Evolutionary conservation across 2,888 invertebrate genomes (phyloP), one percentile per base, ranked within the genome.

Genomic region (Platynereis dumerilii): DNA sequence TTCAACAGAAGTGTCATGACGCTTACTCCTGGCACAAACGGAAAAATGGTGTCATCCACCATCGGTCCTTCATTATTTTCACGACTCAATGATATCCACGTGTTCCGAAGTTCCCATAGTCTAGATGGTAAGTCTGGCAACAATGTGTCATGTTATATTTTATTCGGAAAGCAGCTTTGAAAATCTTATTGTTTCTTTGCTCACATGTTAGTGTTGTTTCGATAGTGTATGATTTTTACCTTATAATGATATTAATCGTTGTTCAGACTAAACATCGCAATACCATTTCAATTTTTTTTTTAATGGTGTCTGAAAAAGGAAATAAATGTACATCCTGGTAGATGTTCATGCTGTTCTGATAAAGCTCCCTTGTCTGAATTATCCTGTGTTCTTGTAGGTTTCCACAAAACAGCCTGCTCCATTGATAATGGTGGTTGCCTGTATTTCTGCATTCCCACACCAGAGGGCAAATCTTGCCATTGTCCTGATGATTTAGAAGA

Each of bases 51-150:
- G 20, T 20, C 48, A 7, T 48, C 48, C n/a, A 5, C n/a, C n/a
- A n/a, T 48, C 17, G 79, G 80, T 3, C 74, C 74, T 2, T 56
- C 71, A 0, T 72, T 72, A 20, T 80, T 81, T 61, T 74, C 78
- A 1, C 68, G 78, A 42, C 63, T 80, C 22, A 78, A 80, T 64
- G 81, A 79, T n/a, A 76, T 81, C 7, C 73, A 74, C 45, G 77
- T 72, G 2, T 78, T 74, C 64, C 77, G 74, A 44, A 60, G 60
- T 29, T 48, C 53, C n/a, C 48, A 62, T 44, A 28, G 34, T 39
- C 22, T 39, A 42, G 48, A 56, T 17, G 17, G 56, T 62, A 62
- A 26, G 55, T 39, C 20, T n/a, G n/a, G 22, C 42, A 26, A 26
- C n/a, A 27, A 12, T 53, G 22, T 20, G 10, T 53, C 12, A 20